Conservation (phyloP, 2,113 vertebrate genomes). For the Pygoscelis adeliae region DNA sequence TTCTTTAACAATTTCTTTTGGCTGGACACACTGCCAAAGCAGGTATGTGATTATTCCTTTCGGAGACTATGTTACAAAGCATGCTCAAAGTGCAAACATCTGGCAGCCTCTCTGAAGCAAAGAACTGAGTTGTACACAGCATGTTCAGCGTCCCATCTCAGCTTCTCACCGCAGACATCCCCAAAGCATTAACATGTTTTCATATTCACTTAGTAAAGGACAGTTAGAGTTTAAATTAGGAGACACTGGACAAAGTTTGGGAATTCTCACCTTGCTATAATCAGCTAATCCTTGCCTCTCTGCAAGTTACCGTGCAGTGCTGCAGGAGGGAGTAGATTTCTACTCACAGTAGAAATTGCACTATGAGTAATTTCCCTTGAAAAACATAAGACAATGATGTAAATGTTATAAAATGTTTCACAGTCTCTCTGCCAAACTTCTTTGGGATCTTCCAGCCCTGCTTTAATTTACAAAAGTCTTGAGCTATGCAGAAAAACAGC, state of each 20-base stretch:
- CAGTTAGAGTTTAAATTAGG: background rate
- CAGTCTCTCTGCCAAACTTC: conserved; percentile 30
- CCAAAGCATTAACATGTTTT: background rate
- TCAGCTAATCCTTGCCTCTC: background rate
- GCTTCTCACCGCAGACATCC: background rate
- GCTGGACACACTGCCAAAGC: background rate
- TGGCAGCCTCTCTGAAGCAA: background rate
- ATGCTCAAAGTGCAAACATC: background rate
- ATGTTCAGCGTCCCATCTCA: background rate
- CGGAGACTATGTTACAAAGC: background rate
- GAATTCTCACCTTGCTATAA: background rate
- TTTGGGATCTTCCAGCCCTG: conserved; percentile 24
- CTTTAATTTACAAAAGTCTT: conserved; percentile 27
- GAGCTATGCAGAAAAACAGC: conserved; percentile 30
- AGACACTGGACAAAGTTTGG: background rate
- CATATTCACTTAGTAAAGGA: background rate
- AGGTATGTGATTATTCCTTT: background rate
- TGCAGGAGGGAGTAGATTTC: background rate
- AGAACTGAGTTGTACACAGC: background rate
- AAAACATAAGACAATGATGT: conserved; percentile 67
- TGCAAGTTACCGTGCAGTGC: background rate
- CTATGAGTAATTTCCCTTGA: conserved; percentile 66
- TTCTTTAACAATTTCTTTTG: background rate
- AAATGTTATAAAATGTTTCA: conserved; percentile 63
- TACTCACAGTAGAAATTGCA: conserved; percentile 1